phyloP scores from a whole-genome alignment of 1,140 invertebrate genomes.

The Globodera rostochiensis region DNA sequence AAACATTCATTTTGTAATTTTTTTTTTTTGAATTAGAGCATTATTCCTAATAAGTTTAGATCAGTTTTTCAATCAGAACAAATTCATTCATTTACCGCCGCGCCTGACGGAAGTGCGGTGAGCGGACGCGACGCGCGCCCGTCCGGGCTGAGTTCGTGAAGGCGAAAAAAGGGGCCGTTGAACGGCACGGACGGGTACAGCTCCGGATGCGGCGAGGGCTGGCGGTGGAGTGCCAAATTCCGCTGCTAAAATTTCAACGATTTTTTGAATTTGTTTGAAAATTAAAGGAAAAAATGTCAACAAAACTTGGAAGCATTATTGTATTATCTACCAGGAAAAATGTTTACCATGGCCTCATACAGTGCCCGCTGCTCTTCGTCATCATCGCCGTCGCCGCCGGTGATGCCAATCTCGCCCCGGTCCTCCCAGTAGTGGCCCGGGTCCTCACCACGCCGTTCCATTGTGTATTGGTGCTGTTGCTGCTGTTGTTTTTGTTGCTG shows the following conservation, averaged over 20 bases:
- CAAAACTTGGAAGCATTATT: no score
- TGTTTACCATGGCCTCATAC: constrained; percentile 19
- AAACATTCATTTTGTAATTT: no score
- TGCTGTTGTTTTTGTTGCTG: not conserved
- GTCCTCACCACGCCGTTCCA: not conserved
- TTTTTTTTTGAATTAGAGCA: no score
- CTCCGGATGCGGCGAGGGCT: constrained; percentile 14
- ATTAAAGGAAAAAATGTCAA: not conserved
- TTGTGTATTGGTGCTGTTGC: constrained; percentile 5
- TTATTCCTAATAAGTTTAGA: no score
- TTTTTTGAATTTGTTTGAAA: no score
- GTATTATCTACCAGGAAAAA: no score
- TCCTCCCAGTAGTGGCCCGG: constrained; percentile 10
- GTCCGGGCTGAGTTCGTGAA: constrained; percentile 56
- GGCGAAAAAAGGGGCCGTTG: constrained; percentile 61
- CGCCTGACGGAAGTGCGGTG: not conserved
- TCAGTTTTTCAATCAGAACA: no score
- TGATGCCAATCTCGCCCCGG: constrained; percentile 11
- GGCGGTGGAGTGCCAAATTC: constrained; percentile 54
- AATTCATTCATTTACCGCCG: not conserved
- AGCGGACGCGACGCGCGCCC: not conserved
- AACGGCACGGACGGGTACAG: constrained; percentile 48
- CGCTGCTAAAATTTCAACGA: constrained; percentile 38
- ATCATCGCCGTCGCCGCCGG: not conserved
- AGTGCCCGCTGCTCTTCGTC: constrained; percentile 1